Evolutionary conservation across 2,888 invertebrate species (phyloP).

Genomic region (Papilio elwesi): DNA sequence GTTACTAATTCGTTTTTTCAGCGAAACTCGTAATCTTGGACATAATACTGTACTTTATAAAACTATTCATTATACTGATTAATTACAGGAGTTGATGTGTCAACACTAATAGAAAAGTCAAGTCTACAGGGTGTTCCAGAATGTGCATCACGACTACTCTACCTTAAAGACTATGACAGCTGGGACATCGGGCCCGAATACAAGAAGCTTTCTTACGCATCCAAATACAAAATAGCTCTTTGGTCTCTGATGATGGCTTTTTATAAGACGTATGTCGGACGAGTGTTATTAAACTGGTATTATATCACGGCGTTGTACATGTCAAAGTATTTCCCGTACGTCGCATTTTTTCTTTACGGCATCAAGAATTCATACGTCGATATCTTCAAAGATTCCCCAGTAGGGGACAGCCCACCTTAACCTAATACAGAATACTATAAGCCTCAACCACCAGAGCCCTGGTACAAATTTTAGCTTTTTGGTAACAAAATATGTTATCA

Average conservation of each 20-base stretch:
- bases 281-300: constrained; percentile 81
- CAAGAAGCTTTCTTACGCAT: constrained; percentile 50
- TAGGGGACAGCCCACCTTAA: constrained; percentile 44
- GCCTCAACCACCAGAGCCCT: constrained; percentile 34
- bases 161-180: constrained; percentile 54
- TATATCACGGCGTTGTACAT: constrained; percentile 81
- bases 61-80: not conserved
- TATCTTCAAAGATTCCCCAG: constrained; percentile 60
- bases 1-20: no score
- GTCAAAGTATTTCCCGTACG: constrained; percentile 84
- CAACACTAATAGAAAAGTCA: constrained; percentile 34
- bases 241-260: constrained; percentile 43
- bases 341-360: constrained; percentile 85
- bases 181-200: constrained; percentile 61
- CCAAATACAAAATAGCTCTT: constrained; percentile 43
- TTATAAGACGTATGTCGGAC: constrained; percentile 68
- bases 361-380: constrained; percentile 78
- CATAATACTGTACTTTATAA: not conserved
- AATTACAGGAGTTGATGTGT: constrained; percentile 37
- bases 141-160: constrained; percentile 42
- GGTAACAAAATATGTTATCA: constrained; percentile 47
- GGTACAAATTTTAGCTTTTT: constrained; percentile 50
- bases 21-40: not conserved
- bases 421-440: constrained; percentile 47
- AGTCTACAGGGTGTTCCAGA: constrained; percentile 42